These are phyloP conservation scores for Haliclona indistincta DNA, from an alignment of 37 sponge, comb jelly and placozoan genomes.

Conservation along the genomic window DNA sequence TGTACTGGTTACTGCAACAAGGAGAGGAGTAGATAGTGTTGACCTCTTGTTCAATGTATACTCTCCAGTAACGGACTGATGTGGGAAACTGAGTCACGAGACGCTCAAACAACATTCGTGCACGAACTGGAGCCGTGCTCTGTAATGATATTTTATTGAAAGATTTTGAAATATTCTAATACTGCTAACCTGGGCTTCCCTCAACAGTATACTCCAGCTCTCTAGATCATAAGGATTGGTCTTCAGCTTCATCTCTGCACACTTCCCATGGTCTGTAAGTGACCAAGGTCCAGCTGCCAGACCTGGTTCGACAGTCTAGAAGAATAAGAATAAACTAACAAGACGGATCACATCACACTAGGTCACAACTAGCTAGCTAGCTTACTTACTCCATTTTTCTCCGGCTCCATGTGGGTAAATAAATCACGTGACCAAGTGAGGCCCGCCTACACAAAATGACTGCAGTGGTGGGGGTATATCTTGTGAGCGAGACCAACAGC, in stretches of 20 bases:
- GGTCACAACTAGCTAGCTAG: not conserved
- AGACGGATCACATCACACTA: not conserved
- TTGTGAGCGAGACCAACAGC: slow-evolving; percentile 18
- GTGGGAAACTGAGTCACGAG: slow-evolving; percentile 90
- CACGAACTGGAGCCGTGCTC: slow-evolving; percentile 54
- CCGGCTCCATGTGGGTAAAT: not conserved
- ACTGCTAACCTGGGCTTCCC: slow-evolving; percentile 90
- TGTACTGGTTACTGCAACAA: no score
- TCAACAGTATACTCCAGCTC: slow-evolving; percentile 84
- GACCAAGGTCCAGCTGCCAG: slow-evolving; percentile 67
- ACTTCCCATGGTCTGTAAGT: slow-evolving; percentile 71
- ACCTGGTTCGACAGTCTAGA: not conserved
- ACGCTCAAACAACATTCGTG: slow-evolving; percentile 84
- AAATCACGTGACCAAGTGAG: not conserved
- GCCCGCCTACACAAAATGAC: not conserved
- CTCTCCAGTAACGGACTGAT: slow-evolving; percentile 92
- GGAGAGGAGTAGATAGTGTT: no score
- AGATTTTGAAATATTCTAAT: not conserved
- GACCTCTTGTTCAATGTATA: slow-evolving; percentile 98
- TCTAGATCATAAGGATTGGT: slow-evolving; percentile 86
- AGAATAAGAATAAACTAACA: not conserved
- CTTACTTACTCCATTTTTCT: not conserved
- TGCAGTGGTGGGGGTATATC: slow-evolving; percentile 25
- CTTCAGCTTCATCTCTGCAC: slow-evolving; percentile 83
- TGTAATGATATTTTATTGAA: not conserved